These are phyloP conservation scores for Hydractinia symbiolongicarpus DNA, from an alignment of 30 jellyfish, hydroid and myxozoan genomes.

Conservation along the genomic window DNA sequence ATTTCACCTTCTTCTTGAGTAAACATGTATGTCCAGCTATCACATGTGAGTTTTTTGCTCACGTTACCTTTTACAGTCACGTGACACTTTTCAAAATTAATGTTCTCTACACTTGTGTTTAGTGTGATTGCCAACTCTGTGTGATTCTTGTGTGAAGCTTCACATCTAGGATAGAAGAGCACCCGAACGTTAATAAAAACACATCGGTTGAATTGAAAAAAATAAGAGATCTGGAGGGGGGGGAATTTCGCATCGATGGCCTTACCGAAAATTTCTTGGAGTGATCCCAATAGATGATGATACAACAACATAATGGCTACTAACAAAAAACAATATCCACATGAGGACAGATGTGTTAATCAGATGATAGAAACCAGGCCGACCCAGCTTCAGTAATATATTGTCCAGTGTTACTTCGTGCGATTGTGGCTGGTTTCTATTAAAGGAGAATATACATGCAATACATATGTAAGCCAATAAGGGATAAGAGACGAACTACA, in stretches of 20 bases:
- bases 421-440: no score
- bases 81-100: background rate
- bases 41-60: background rate
- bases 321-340: background rate
- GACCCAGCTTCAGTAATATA: background rate
- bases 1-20: background rate
- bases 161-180: no score
- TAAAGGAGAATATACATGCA: no score
- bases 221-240: background rate
- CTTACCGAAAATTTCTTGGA: background rate
- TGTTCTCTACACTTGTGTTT: background rate
- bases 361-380: background rate
- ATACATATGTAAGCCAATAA: no score
- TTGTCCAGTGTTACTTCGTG: background rate
- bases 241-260: background rate
- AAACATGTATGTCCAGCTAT: background rate
- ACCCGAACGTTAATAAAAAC: no score
- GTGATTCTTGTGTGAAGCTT: no score
- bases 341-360: background rate
- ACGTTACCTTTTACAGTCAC: background rate
- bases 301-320: background rate
- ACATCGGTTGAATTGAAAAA: background rate
- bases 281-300: constrained; percentile 2
- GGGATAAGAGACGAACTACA: no score
- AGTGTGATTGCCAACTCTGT: no score